Percentiles rank a stretch among this genome's conserved stretches.
These are phyloP conservation scores for Phyllostomus hastatus DNA, from an alignment of 2,113 vertebrate species.

Conservation along the genomic window DNA sequence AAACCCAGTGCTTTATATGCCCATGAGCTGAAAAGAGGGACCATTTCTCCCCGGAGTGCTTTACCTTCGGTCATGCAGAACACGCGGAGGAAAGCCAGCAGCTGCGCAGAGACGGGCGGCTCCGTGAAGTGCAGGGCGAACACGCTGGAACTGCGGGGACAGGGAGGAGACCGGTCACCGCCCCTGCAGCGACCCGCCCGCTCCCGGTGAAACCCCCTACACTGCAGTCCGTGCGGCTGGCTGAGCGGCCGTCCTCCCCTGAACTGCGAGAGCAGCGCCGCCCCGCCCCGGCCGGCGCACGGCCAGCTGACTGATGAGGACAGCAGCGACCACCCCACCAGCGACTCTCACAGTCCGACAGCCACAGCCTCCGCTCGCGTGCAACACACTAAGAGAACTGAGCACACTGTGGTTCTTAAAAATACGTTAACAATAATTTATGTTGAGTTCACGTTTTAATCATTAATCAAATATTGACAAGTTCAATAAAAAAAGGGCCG, in stretches of 20 bases:
- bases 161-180: not conserved
- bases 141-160: constrained; percentile 89
- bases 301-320: accelerated
- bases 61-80: constrained; percentile 99
- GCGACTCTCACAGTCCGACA: constrained; percentile 21
- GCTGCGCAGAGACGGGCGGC: constrained; percentile 95
- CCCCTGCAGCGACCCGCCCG: not conserved
- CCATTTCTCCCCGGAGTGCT: not conserved
- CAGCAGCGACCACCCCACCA: accelerated
- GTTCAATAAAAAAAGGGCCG: constrained; percentile 53
- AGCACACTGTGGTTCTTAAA: not conserved
- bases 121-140: constrained; percentile 94
- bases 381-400: not conserved
- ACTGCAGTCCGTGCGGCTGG: accelerated
- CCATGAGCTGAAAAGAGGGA: not conserved
- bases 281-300: not conserved
- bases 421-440: constrained; percentile 36
- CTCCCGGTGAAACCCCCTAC: not conserved
- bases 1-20: not conserved
- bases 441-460: constrained; percentile 59
- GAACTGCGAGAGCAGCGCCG: not conserved
- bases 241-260: not conserved
- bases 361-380: not conserved
- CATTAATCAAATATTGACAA: constrained; percentile 72
- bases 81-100: constrained; percentile 96